Base-by-base conservation (phyloP, 2,888 invertebrate genomes). In the Gnatocerus cornutus region DNA sequence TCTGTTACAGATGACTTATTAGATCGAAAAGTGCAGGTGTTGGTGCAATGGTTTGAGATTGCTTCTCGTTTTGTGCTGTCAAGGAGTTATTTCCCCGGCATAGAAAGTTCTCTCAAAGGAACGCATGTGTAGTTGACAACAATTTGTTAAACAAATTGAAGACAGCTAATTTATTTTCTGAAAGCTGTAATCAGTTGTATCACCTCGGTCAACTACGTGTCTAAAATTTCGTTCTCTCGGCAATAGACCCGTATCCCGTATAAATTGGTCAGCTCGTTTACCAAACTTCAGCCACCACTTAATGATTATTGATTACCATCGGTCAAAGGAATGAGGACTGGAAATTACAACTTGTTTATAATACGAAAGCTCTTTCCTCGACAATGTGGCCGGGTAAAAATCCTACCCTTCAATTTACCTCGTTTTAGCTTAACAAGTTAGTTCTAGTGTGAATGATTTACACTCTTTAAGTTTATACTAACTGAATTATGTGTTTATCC, bases 221-320 rank as follows among this genome's bases (percentile, higher is more conserved):
- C 2, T 21, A 30, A 21, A 21, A 21, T 21, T 21, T 21, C 21
- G 21, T 21, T 1, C 21, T 21, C 21, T 21, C 4, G 37, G 43
- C 39, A 58, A 58, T 58, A 29, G 56, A 43, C 41, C 56, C 56
- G 43, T 37, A 58, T 55, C 53, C 53, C 37, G 39, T 55, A 37
- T 55, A 39, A 33, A 14, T 41, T 41, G 56, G 56, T 58, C 56
- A 58, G 29, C 14, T 21, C 41, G 43, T 30, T 58, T 30, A 45
- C 43, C 43, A 58, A 46, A 59, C 59, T 59, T 59, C 33, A 45
- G 16, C 46, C 59, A 16, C 7, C 59, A 46, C 33, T 59, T 59
- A 59, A 59, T 59, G 59, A 59, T 59, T 59, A 59, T 59, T 59
- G 59, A 59, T 59, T 59, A 41, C 29, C 21, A 43, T 41, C 27